Base-by-base conservation (phyloP, 2,888 invertebrate genomes). In the Leucoma salicis region DNA sequence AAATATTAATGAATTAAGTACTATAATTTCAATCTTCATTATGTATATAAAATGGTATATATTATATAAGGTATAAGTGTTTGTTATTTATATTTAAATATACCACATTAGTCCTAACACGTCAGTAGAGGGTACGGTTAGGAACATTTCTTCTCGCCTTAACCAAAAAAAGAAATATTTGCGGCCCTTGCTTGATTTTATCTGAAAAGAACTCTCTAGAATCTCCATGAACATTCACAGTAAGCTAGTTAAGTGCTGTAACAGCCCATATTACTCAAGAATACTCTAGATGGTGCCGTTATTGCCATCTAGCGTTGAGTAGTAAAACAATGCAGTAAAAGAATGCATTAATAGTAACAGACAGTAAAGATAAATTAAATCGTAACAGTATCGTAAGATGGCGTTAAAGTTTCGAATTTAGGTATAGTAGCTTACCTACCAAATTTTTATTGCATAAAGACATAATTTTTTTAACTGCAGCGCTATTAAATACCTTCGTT, bases 281-380 rank as follows among this genome's bases (percentile, higher is more conserved):
- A 4, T 8, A 3, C 39, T 64, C 64, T 24, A 50, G 62, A 63
- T 60, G 11, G 12, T 43, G 61, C 54, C 35, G 12, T 4, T 16
- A 47, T 2, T 13, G 57, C 50, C 67, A 67, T 66, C 78, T 78
- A 42, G 45, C 51, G 52, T 28, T 29, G 49, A 74, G 49, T 76
- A 74, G 78, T 41, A n/a, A 31, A 31, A 60, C 29, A 39, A 41
- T 12, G 3, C 8, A 21, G 7, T 21, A 8, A 21, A 21, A n/a
- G n/a, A n/a, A n/a, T n/a, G n/a, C n/a, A n/a, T n/a, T n/a, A n/a
- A n/a, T n/a, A n/a, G n/a, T n/a, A n/a, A n/a, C n/a, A n/a, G n/a
- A n/a, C n/a, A n/a, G n/a, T n/a, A n/a, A n/a, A 4, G 1, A 5
- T 21, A 21, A 3, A 8, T 21, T 21, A 21, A 21, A 5, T 2